Percentiles rank a stretch among this genome's conserved stretches.
Conservation (phyloP, 1,140 invertebrate genomes). For the Acromyrmex heyeri region DNA sequence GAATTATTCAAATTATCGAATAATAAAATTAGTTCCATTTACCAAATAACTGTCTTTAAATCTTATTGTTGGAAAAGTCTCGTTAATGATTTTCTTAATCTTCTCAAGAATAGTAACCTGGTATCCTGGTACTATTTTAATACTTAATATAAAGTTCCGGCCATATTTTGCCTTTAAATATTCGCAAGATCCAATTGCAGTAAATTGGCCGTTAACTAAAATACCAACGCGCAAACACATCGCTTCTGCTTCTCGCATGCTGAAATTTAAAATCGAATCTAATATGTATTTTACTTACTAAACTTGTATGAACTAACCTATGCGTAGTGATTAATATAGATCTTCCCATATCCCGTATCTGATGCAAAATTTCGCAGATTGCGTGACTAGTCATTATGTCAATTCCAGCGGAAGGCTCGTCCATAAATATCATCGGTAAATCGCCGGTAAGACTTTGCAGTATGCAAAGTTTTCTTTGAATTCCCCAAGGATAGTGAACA, state of each 20-base stretch:
- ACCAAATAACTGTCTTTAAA: slow-evolving; percentile 63
- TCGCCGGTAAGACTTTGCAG: slow-evolving; percentile 90
- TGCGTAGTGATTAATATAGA: slow-evolving; percentile 85
- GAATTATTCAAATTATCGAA: not conserved
- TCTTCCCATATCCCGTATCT: slow-evolving; percentile 81
- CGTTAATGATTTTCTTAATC: slow-evolving; percentile 44
- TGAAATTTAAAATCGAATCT: slow-evolving; percentile 67
- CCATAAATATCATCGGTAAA: slow-evolving; percentile 95
- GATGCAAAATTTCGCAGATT: slow-evolving; percentile 86
- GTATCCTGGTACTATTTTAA: slow-evolving; percentile 76
- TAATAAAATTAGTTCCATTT: not conserved
- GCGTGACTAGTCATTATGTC: slow-evolving; percentile 87
- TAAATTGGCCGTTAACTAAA: slow-evolving; percentile 88
- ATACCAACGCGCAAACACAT: slow-evolving; percentile 88
- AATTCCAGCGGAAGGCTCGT: slow-evolving; percentile 92
- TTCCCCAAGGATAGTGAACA: slow-evolving; percentile 72
- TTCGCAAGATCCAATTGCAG: slow-evolving; percentile 88
- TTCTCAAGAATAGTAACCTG: slow-evolving; percentile 18
- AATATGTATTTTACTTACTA: not conserved
- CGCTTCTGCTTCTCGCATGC: slow-evolving; percentile 89
- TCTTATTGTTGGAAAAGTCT: slow-evolving; percentile 42
- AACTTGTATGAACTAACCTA: slow-evolving; percentile 76
- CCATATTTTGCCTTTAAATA: slow-evolving; percentile 89
- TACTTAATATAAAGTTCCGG: slow-evolving; percentile 89
- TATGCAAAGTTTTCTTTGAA: slow-evolving; percentile 69